These are phyloP conservation scores for Hedya salicella DNA, from an alignment of 2,888 invertebrate species.

Conservation along the genomic window DNA sequence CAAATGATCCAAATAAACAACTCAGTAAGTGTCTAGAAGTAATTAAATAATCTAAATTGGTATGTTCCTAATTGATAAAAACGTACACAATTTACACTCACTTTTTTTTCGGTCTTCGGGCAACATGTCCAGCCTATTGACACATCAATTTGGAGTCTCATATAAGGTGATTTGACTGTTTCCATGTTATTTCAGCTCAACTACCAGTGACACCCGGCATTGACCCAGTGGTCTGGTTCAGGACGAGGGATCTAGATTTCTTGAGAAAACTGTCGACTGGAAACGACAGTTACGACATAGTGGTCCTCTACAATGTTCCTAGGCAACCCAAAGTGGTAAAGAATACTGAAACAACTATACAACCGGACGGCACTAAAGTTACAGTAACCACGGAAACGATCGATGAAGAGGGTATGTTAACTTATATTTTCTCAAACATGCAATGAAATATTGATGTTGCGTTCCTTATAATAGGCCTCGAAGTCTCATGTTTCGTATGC, in stretches of 20 bases:
- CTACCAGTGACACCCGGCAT: neutral
- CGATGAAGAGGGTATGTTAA: conserved; percentile 24
- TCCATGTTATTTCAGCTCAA: conserved; percentile 14
- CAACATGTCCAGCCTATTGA: too few species aligned
- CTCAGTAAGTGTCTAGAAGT: conserved; percentile 20
- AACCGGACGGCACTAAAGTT: conserved; percentile 64
- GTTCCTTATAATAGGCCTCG: too few species aligned
- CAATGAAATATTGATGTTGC: neutral
- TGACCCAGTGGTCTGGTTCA: conserved; percentile 34
- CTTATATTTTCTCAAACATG: too few species aligned
- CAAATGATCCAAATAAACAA: conserved; percentile 3
- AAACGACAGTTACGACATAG: conserved; percentile 45
- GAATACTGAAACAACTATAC: conserved; percentile 56
- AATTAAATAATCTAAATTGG: neutral
- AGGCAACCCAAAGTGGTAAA: conserved; percentile 54
- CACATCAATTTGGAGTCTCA: too few species aligned
- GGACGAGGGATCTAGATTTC: conserved; percentile 43
- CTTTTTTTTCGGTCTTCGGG: too few species aligned
- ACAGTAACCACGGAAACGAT: conserved; percentile 50
- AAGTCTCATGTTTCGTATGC: too few species aligned
- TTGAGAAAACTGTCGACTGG: conserved; percentile 49
- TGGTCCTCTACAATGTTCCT: conserved; percentile 54
- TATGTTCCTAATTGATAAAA: too few species aligned
- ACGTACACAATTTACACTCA: too few species aligned
- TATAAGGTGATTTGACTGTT: too few species aligned